Percentiles rank a stretch among this genome's conserved stretches.
Evolutionary conservation across 2,888 invertebrate genomes (phyloP).

Genomic region (Mythimna vitellina): DNA sequence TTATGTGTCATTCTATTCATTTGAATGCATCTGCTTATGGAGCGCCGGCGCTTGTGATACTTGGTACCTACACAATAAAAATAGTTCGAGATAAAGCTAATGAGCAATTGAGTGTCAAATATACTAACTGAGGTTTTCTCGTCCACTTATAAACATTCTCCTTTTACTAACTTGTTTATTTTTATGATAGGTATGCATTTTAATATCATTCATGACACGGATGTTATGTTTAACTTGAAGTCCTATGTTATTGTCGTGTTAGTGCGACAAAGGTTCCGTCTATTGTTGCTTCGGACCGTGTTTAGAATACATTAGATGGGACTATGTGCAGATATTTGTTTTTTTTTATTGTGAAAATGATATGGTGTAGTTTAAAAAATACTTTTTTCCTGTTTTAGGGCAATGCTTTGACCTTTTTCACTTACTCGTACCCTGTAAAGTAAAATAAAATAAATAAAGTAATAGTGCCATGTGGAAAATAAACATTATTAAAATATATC

Average conservation of each 20-base stretch:
- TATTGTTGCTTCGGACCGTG: slow-evolving; percentile 33
- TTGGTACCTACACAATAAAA: slow-evolving; percentile 16
- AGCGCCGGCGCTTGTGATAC: neutral
- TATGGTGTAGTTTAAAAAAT: neutral
- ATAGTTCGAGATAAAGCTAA: neutral
- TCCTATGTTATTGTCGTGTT: slow-evolving; percentile 18
- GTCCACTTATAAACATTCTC: slow-evolving; percentile 25
- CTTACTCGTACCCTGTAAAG: too few species aligned
- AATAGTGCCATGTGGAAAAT: neutral
- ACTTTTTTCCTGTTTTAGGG: too few species aligned
- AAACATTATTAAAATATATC: neutral
- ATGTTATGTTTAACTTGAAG: slow-evolving; percentile 46
- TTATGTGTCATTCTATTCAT: neutral
- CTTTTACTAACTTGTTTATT: slow-evolving; percentile 24
- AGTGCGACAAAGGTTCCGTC: slow-evolving; percentile 26
- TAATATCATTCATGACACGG: slow-evolving; percentile 18
- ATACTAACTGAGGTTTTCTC: neutral
- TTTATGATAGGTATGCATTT: neutral
- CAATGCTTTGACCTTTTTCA: too few species aligned
- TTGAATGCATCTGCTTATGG: neutral
- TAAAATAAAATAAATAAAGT: too few species aligned
- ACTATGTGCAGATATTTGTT: neutral
- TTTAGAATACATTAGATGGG: slow-evolving; percentile 36
- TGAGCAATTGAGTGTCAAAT: slow-evolving; percentile 8
- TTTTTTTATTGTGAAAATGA: neutral